Evolutionary conservation across 2,797 vertebrate species (phyloP).

Genomic region (Pyrocephalus nanus): DNA sequence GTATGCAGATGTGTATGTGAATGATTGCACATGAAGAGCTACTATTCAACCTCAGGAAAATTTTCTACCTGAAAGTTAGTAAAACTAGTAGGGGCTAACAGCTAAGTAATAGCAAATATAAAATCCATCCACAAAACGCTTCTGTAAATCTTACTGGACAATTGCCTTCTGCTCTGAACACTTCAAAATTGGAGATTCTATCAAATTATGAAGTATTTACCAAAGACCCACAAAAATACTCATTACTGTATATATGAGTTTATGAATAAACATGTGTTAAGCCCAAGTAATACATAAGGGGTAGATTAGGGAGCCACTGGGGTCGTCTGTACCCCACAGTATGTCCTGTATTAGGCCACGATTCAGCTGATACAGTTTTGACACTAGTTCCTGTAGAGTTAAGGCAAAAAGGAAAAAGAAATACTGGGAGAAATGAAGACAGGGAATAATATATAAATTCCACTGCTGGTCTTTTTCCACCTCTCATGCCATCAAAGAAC

Average conservation of each 20-base stretch:
- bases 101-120: neutral
- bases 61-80: neutral
- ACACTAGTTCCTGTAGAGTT: neutral
- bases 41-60: neutral
- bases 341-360: neutral
- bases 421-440: neutral
- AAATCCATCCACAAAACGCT: neutral
- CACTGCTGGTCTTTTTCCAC: neutral
- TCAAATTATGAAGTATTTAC: neutral
- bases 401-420: neutral
- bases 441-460: neutral
- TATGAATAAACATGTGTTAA: neutral
- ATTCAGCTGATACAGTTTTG: neutral
- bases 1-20: neutral
- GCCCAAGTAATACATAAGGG: neutral
- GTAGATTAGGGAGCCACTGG: neutral
- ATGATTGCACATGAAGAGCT: neutral
- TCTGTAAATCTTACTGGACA: neutral
- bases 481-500: neutral
- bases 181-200: neutral
- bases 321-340: too few relatives aligned
- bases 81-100: neutral
- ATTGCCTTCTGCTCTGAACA: neutral
- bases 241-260: neutral
- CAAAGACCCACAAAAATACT: neutral